A percentile compares a stretch with the other conserved stretches of the same genome.
These are phyloP conservation scores for Delichon dasypus DNA, from an alignment of 2,797 vertebrate genomes.

Conservation along the genomic window DNA sequence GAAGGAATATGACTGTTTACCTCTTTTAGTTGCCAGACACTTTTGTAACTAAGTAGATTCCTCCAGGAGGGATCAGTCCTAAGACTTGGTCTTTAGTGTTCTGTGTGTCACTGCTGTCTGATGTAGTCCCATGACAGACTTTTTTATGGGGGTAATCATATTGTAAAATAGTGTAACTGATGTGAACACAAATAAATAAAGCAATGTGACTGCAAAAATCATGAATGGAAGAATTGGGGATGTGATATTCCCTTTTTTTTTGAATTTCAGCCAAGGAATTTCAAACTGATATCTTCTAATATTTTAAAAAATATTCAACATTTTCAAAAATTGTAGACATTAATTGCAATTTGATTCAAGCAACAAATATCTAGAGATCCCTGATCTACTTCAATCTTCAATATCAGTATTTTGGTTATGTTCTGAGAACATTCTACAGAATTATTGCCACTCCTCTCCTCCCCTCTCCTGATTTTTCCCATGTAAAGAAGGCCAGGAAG, in stretches of 20 bases:
- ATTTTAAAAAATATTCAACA: background rate
- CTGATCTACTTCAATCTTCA: background rate
- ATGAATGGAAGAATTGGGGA: background rate
- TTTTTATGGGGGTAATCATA: background rate
- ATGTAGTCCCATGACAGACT: background rate
- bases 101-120: background rate
- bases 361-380: background rate
- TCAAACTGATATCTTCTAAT: background rate
- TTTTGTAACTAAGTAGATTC: background rate
- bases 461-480: background rate
- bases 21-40: background rate
- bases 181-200: background rate
- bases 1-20: background rate
- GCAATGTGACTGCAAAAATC: background rate
- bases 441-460: background rate
- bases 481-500: background rate
- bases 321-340: background rate
- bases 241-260: background rate
- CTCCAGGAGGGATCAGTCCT: background rate
- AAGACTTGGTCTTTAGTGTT: background rate
- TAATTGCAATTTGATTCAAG: background rate
- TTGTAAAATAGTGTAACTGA: background rate
- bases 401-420: background rate
- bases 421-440: background rate
- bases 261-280: background rate